Base-by-base conservation (phyloP, 2,888 invertebrate species). In the Xylota sylvarum region DNA sequence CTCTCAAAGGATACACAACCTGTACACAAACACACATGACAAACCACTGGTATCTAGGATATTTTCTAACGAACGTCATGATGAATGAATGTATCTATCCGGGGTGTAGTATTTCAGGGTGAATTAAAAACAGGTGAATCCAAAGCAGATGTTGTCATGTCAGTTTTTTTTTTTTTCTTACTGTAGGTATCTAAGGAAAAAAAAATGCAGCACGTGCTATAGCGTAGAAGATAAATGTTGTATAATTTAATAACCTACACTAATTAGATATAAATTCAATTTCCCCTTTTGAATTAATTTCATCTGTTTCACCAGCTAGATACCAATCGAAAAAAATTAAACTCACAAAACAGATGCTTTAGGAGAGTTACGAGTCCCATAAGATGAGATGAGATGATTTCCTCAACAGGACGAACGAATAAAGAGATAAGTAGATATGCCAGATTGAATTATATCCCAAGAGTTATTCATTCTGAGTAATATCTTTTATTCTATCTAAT, bases 401-500 rank as follows among this genome's bases (percentile, higher is more conserved):
- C 30, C 14, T 7, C 17, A 7, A 14, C n/a, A 12, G 40, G 19
- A 19, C 2, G 0, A 60, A 23, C 14, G 10, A 5, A 14, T 23
- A 27, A 52, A 52, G 2, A 40, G 30, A 60, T 60, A 60, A 60
- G 43, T 35, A 67, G 48, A 64, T 48, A 37, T 14, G 14, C 43
- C 23, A 35, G 73, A 81, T 69, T 55, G 62, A 74, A 69, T 69
- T 69, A 55, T 55, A 19, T 37, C 17, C 40, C 43, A 35, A 19
- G 32, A 43, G 73, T 74, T 74, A 43, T 81, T 65, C 64, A 60
- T 52, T 64, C 35, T 73, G 62, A 69, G 43, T 46, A 23, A 30
- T 50, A 64, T 32, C 58, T 43, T 60, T 80, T 60, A 69, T 74
- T 43, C 48, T 37, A 81, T 67, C 62, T 62, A 62, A 81, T 69